A percentile compares a stretch with the other conserved stretches of the same genome.
Evolutionary conservation across 2,113 vertebrate genomes (phyloP).

Genomic region (Raja brachyura): DNA sequence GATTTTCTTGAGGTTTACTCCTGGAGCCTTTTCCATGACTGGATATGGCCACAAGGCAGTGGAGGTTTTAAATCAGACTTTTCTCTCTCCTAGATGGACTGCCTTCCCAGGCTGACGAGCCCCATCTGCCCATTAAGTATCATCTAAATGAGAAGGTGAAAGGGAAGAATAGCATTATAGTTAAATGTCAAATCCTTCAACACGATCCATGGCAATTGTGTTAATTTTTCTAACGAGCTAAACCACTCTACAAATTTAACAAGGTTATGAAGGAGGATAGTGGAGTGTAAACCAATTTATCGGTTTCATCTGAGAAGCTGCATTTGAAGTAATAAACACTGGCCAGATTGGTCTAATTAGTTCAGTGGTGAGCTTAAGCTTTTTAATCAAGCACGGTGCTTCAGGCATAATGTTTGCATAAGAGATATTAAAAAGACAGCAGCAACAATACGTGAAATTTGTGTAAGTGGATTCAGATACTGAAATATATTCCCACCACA

Average conservation of each 20-base stretch:
- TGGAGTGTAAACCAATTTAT: slow-evolving; percentile 1
- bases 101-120: too few species aligned
- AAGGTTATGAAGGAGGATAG: slow-evolving; percentile 4
- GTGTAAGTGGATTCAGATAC: too few species aligned
- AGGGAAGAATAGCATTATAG: neutral
- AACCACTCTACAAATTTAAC: neutral
- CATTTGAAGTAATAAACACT: neutral
- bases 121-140: neutral
- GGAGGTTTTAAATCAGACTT: too few species aligned
- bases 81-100: too few species aligned
- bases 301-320: slow-evolving; percentile 5
- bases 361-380: neutral
- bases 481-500: neutral
- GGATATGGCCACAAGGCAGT: too few species aligned
- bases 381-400: neutral
- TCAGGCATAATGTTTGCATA: neutral
- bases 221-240: slow-evolving; percentile 22
- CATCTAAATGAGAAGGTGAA: neutral
- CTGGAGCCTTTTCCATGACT: too few species aligned
- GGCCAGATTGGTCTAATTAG: neutral
- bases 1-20: too few species aligned
- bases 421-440: neutral
- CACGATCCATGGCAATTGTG: neutral
- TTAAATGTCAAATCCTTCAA: neutral
- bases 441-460: neutral